Conservation (phyloP, 2,113 vertebrate genomes). For the Catagonus wagneri region DNA sequence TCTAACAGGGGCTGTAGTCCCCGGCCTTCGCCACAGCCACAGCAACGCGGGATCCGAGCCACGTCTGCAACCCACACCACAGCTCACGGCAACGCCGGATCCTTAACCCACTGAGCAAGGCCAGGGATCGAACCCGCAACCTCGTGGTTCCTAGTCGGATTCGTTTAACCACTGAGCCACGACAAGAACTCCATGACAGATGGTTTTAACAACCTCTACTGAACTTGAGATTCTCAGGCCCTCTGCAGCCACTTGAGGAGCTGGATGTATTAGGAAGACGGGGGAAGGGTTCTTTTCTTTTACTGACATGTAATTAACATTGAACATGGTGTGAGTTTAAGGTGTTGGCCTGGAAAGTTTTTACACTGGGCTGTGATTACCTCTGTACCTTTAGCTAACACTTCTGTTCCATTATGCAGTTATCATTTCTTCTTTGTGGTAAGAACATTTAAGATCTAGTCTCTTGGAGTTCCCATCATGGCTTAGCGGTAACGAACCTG, state of each 20-base stretch:
- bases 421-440: background rate
- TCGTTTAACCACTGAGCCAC: too few species aligned
- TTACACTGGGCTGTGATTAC: background rate
- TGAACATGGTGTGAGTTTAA: background rate
- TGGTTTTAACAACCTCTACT: background rate
- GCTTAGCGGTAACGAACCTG: too few species aligned
- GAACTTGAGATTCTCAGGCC: background rate
- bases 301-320: background rate
- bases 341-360: background rate
- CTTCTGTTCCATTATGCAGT: background rate
- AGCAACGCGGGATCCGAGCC: too few species aligned
- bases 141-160: too few species aligned
- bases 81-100: too few species aligned
- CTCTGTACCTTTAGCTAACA: background rate
- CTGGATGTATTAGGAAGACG: background rate
- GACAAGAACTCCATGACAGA: too few species aligned
- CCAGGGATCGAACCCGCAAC: too few species aligned
- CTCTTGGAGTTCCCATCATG: background rate
- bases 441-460: background rate
- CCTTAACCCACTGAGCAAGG: too few species aligned
- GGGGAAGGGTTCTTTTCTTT: background rate
- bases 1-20: too few species aligned
- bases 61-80: too few species aligned
- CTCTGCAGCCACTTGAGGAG: background rate
- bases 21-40: too few species aligned